Base-by-base conservation (phyloP, 1,140 invertebrate species). In the Achatina immaculata region DNA sequence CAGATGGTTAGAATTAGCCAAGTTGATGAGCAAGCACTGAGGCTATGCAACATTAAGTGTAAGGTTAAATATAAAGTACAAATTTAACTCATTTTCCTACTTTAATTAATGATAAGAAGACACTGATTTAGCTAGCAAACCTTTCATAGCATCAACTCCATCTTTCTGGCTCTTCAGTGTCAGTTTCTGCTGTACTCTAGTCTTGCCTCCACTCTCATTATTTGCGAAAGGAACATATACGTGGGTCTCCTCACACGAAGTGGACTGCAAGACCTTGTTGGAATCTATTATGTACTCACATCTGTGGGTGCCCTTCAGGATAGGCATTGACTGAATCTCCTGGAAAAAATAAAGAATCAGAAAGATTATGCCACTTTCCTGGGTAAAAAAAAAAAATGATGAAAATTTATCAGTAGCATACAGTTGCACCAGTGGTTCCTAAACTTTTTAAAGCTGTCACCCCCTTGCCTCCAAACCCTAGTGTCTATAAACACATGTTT, bases 211-310 rank as follows among this genome's bases (percentile, higher is more conserved):
- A 82, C 94, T 95, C 0, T 95, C 94, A 42, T 93, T 94, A 45
- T 94, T 94, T 36, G 95, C 94, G 87, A 98, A 95, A 0, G 96
- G 95, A 83, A 95, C 93, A 77, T 98, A 93, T 6, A 94, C 88
- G 89, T 97, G 96, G 0, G 92, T 90, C 89, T 98, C 97, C 21
- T 91, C 90, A 88, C 97, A 98, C 3, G 88, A 92, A 0, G 96
- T 94, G 19, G 92, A 92, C 34, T 94, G 93, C 83, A 97, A 94
- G 14, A 96, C 92, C 78, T 95, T 94, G 24, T 6, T 68, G 83
- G 96, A 94, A 87, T 96, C 95, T 7, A 98, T 93, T 0, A 93
- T 93, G 38, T 97, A 94, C 81, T 95, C 94, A 89, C 96, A 98
- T 82, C 94, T 93, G 86, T 94, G 95, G 34, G 92, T 93, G 0